These are phyloP conservation scores for Kryphioiulus occultus DNA, from an alignment of 2,888 invertebrate genomes.

Conservation along the genomic window DNA sequence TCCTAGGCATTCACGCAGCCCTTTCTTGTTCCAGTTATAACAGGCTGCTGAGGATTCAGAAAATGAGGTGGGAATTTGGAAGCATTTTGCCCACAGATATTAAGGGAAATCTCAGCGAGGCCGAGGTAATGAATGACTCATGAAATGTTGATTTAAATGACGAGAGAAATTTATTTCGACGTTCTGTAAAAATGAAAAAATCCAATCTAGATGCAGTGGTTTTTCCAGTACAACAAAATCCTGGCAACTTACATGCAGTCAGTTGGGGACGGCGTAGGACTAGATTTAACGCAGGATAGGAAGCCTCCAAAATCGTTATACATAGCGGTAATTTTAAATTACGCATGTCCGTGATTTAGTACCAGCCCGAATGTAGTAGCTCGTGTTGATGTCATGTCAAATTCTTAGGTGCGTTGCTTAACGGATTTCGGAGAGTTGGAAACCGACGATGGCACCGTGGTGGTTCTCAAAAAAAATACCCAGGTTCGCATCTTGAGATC, in stretches of 20 bases:
- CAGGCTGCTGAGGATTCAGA: constrained; percentile 79
- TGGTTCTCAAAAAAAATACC: constrained; percentile 87
- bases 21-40: constrained; percentile 68
- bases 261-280: constrained; percentile 77
- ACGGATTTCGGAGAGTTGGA: constrained; percentile 93
- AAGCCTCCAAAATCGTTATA: constrained; percentile 91
- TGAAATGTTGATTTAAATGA: neutral
- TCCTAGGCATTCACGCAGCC: neutral
- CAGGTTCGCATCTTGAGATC: constrained; percentile 65
- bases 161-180: neutral
- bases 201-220: constrained; percentile 73
- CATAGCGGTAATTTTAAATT: constrained; percentile 75
- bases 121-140: constrained; percentile 69
- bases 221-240: constrained; percentile 84
- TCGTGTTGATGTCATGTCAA: neutral
- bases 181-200: neutral
- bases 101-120: constrained; percentile 77
- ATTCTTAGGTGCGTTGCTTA: constrained; percentile 74
- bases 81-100: constrained; percentile 88
- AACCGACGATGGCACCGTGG: constrained; percentile 89
- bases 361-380: neutral
- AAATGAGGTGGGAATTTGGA: constrained; percentile 96
- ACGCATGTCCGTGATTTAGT: neutral
- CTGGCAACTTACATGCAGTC: constrained; percentile 89
- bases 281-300: constrained; percentile 85